Base-by-base conservation (phyloP, 1,140 invertebrate species). In the Drosophila sucinea region DNA sequence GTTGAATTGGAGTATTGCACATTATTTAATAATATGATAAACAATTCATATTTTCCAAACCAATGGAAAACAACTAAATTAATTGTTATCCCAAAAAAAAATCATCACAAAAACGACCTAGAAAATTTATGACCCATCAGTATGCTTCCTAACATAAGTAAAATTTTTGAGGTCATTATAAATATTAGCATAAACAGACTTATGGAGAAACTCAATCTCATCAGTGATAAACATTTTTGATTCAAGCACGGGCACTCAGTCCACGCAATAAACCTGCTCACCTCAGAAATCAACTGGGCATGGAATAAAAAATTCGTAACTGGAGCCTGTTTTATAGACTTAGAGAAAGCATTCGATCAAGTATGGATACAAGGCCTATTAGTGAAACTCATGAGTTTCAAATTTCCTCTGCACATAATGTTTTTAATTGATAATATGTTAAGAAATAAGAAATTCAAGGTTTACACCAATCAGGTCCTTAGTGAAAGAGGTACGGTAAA, bases 251-350 rank as follows among this genome's bases (percentile, higher is more conserved):
- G 29, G 27, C 29, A 56, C 10, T 55, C 51, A 25, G 29, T 55
- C 2, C 51, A 55, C 8, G 29, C 55, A 33, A 33, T 56, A n/a
- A 56, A 33, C 10, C 54, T 56, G 23, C 27, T 56, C 3, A 29
- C 1, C 27, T 56, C 29, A 32, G 54, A 56, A 10, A 56, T 56
- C 6, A 29, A 56, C 54, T 56, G 54, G 30, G 23, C 11, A 5
- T 56, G 55, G 55, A 29, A 56, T 51, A 32, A 33, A 11, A 56
- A 32, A 56, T 51, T 7, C 27, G 47, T 56, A n/a, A 56, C 55
- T 10, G 27, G 55, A n/a, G 54, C 54, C 27, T 56, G 54, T 29
- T 56, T 56, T 11, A 56, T 56, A 30, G 54, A 56, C 30, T 32
- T 56, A 10, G 54, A 56, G 6, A 56, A 32, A 11, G 38, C 55